Percentiles rank a stretch among this genome's conserved stretches.
Evolutionary conservation across 2,113 vertebrate genomes (phyloP).

Genomic region (Opisthocomus hoazin): DNA sequence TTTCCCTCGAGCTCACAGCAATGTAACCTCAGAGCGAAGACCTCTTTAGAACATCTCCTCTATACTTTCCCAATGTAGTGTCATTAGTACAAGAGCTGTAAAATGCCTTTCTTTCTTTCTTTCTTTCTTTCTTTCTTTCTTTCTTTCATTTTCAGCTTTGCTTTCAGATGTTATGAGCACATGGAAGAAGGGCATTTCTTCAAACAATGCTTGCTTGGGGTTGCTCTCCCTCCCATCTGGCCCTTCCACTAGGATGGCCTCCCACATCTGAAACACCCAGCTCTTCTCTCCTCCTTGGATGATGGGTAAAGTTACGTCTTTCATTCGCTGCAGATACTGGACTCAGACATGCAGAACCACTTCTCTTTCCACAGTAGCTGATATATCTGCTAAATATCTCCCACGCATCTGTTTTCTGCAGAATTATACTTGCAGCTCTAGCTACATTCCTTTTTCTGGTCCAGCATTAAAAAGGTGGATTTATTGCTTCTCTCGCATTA

Average conservation of each 20-base stretch:
- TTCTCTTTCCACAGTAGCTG: not conserved
- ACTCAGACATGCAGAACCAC: not conserved
- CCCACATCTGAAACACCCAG: not conserved
- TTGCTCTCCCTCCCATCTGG: not conserved
- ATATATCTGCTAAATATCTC: not conserved
- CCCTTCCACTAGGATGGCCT: not conserved
- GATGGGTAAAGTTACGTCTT: rapidly evolving
- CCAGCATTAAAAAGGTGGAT: not conserved
- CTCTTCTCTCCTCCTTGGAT: not conserved
- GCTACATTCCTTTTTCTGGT: not conserved
- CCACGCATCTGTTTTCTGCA: not conserved
- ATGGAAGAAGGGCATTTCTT: not conserved
- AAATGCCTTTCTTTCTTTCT: rapidly evolving
- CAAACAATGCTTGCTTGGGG: not conserved
- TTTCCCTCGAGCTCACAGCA: not conserved
- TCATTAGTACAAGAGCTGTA: not conserved
- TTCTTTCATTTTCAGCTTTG: not conserved
- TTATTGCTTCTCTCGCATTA: not conserved
- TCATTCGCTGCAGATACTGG: not conserved
- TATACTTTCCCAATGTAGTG: not conserved
- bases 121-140: not conserved
- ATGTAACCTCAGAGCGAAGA: not conserved
- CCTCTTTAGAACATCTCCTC: not conserved
- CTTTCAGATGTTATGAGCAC: not conserved
- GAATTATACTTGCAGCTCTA: not conserved